Evolutionary conservation across 2,113 vertebrate genomes (phyloP).

Genomic region (Hemiscyllium ocellatum): DNA sequence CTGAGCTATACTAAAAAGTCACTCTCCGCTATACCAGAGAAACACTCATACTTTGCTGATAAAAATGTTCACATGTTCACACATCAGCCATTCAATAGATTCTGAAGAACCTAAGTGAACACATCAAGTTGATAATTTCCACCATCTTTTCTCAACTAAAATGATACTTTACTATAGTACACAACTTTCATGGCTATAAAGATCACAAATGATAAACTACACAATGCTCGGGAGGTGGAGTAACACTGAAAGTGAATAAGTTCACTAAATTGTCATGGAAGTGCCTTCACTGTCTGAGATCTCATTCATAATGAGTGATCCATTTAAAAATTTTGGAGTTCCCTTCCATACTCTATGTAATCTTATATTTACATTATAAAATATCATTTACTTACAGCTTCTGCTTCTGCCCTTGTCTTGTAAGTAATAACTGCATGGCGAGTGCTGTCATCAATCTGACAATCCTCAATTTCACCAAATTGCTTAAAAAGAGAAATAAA

Average conservation of each 20-base stretch:
- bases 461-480: constrained; percentile 97
- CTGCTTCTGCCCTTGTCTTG: constrained; percentile 85
- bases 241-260: background rate
- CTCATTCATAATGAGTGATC: background rate
- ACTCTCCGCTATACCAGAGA: background rate
- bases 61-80: background rate
- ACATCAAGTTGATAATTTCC: background rate
- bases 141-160: background rate
- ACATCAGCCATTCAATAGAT: background rate
- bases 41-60: background rate
- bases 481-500: constrained; percentile 62
- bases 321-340: background rate
- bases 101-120: background rate
- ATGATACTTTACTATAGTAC: background rate
- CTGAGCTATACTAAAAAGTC: background rate
- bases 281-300: background rate
- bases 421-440: constrained; percentile 80
- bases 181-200: background rate
- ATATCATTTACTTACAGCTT: constrained; percentile 67
- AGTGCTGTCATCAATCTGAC: constrained; percentile 78
- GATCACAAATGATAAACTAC: background rate
- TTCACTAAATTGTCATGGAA: background rate
- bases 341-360: background rate
- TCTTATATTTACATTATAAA: background rate
- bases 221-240: background rate